Evolutionary conservation across 2,113 vertebrate species (phyloP), one percentile per base, ranked within the genome.

Genomic region (Passer montanus): DNA sequence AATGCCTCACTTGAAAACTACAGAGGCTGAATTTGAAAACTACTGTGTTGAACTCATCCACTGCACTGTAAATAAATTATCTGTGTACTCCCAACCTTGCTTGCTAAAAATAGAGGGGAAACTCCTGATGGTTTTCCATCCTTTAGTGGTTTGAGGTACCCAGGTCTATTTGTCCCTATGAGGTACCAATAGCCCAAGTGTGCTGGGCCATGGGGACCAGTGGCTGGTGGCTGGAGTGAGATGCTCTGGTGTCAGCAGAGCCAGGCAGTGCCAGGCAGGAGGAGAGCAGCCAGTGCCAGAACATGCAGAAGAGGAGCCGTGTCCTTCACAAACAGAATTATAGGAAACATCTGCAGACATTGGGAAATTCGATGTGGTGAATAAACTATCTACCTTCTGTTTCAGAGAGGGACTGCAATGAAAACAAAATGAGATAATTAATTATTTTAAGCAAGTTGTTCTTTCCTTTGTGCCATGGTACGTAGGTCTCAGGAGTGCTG

Each of bases 341-440:
- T 22, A 94, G 90, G 73, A 97, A 93, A 92, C 82, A 94, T 30
- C 89, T 79, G 82, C 4, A 89, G 72, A 46, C 69, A 67, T 31
- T 1, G 80, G 92, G 94, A 95, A 91, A 63, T 43, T 26, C 6
- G 1, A 67, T 50, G 31, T 18, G 82, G 69, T 50, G 78, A 84
- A 81, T 56, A 70, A 50, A 52, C 50, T 69, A 50, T 19, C 63
- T 79, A 78, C 84, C 91, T 93, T 83, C 78, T 87, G 46, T 82
- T 92, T 90, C 82, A 91, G 52, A 90, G 60, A 43, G 39, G 37
- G 55, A 77, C 47, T 84, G 64, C 37, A 89, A 24, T 31, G 75
- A 88, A 91, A 87, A 93, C 50, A 55, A 86, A 74, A 58, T 53
- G 23, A 88, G 35, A 77, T n/a, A 33, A 76, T 50, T 50, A 1